These are phyloP conservation scores for Mastigias papua DNA, from an alignment of 30 jellyfish, hydroid and myxozoan species.

Conservation along the genomic window DNA sequence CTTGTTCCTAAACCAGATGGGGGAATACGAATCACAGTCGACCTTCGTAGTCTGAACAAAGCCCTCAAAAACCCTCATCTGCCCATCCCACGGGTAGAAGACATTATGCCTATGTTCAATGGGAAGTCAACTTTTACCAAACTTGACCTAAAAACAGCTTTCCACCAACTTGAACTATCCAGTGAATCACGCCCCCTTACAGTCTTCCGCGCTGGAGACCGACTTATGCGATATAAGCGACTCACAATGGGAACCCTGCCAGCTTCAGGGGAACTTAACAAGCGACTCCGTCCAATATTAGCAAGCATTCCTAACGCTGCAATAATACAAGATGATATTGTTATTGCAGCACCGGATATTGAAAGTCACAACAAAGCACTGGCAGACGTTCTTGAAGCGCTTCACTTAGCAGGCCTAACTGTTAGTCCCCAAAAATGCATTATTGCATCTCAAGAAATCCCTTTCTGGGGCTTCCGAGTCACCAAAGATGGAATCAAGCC, in stretches of 20 bases:
- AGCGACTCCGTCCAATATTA: conserved; percentile 61
- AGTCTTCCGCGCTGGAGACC: conserved; percentile 54
- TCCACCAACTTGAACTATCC: conserved; percentile 63
- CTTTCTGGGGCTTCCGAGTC: not conserved
- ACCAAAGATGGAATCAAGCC: not conserved
- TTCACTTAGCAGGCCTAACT: not conserved
- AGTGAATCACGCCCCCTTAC: conserved; percentile 27
- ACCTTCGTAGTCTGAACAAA: conserved; percentile 46
- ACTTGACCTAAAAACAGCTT: conserved; percentile 68
- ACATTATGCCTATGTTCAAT: conserved; percentile 31
- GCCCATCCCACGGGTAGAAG: conserved; percentile 70
- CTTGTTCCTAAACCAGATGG: conserved; percentile 79
- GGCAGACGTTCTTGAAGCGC: not conserved
- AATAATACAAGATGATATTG: not conserved
- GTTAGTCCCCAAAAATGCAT: not conserved
- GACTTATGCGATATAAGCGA: conserved; percentile 57
- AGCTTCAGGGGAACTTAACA: conserved; percentile 73
- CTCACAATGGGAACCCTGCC: conserved; percentile 68
- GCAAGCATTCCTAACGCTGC: not conserved
- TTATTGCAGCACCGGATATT: not conserved
- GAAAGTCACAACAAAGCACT: not conserved
- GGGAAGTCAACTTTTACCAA: conserved; percentile 58
- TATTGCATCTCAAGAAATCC: not conserved
- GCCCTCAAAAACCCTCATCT: conserved; percentile 48
- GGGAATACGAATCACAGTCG: conserved; percentile 67